Base-by-base conservation (phyloP, 92 coral and sea anemone species). In the Parazoanthus atlanticus region DNA sequence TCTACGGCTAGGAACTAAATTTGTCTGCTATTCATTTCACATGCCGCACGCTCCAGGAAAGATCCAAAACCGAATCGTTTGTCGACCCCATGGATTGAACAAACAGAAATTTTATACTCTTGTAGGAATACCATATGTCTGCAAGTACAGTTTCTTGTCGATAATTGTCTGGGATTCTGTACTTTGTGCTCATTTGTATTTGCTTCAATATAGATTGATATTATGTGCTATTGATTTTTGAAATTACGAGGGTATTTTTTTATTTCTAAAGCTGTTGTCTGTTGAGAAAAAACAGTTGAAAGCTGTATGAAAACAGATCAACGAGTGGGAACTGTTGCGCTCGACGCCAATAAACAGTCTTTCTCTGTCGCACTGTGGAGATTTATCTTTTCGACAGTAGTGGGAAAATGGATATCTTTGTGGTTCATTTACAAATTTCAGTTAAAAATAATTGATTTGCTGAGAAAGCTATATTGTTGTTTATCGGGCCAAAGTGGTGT, bases 31-130 rank as follows among this genome's bases (percentile, higher is more conserved):
- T 52, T 52, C 19, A 64, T 69, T 70, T 70, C 67, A 29, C 34
- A 84, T 71, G 40, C 87, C 87, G 49, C 29, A 34, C 87, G 36
- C 87, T 43, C 87, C 87, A 40, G 87, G 87, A 70, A 84, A 83
- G 16, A 84, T 67, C 12, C 67, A 29, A 13, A 67, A 67, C 33
- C 13, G 54, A 67, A 82, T 82, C 56, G 86, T 41, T 72, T 29
- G 58, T 2, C 41, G 87, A 84, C 87, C 87, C 87, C 87, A 84
- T 84, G 87, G 87, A 84, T 70, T 84, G 87, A 70, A 69, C 79
- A 84, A 84, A 84, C 78, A 84, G 87, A 84, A 84, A 84, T 71
- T 70, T 47, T 84, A 84, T 84, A 84, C 87, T 43, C 28, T 40
- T 40, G 76, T 70, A 43, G 43, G 32, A 84, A 84, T 69, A 30